Evolutionary conservation across 2,888 invertebrate genomes (phyloP).

Genomic region (Ganaspis brasiliensis): DNA sequence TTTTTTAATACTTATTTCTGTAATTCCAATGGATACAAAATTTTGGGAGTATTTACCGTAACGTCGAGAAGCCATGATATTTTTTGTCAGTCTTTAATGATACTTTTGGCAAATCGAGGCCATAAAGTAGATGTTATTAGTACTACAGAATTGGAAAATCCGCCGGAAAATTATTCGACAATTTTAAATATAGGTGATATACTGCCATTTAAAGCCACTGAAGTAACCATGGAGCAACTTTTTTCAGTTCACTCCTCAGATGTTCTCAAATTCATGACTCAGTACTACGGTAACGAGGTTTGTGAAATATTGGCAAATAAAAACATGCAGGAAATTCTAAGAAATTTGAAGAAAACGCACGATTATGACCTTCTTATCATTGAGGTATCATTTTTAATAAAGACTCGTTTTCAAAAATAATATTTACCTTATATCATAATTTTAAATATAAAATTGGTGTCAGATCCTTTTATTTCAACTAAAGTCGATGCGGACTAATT

Average conservation of each 20-base stretch:
- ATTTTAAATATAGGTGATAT: conserved; percentile 56
- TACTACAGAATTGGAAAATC: conserved; percentile 58
- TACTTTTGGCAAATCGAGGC: no score
- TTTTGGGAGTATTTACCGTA: no score
- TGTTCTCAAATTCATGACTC: conserved; percentile 48
- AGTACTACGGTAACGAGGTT: conserved; percentile 57
- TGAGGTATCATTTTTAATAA: no score
- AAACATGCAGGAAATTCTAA: conserved; percentile 62
- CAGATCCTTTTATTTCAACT: no score
- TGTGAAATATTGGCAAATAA: conserved; percentile 61
- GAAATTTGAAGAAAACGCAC: background rate
- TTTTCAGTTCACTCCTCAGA: conserved; percentile 48
- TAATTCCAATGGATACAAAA: no score
- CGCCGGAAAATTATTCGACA: conserved; percentile 55
- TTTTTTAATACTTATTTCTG: no score
- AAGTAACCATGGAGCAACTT: conserved; percentile 51
- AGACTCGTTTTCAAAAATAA: no score
- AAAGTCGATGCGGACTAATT: no score
- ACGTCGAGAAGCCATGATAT: no score
- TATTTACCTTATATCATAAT: no score
- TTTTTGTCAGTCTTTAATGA: no score
- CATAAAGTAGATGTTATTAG: conserved; percentile 70
- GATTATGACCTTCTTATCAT: background rate
- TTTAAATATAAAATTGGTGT: no score
- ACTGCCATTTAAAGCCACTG: conserved; percentile 47